Conservation (phyloP, 2,113 vertebrate genomes). For the Penelope pileata region DNA sequence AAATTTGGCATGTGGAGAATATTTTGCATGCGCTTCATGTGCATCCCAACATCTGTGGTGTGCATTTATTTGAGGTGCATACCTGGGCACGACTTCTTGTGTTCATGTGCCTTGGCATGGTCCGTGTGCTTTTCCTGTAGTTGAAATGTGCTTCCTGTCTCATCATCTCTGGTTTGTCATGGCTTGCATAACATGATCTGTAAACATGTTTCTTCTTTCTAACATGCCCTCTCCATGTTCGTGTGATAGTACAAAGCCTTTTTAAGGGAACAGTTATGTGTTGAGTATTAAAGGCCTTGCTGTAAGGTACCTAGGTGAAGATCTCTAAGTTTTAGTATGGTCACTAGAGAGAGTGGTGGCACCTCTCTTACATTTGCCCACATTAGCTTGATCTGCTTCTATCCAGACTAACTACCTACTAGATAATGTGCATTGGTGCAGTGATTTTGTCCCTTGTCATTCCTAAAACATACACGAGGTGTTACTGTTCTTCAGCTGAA, state of each 20-base stretch:
- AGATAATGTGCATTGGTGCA: rapidly evolving
- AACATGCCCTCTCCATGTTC: background rate
- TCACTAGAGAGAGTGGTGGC: background rate
- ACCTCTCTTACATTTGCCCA: rapidly evolving
- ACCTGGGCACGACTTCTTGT: background rate
- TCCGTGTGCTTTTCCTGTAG: background rate
- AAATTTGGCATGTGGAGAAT: background rate
- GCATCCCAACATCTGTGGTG: background rate
- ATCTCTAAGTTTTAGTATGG: background rate
- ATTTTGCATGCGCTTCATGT: background rate
- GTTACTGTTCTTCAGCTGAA: background rate
- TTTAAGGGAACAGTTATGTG: rapidly evolving
- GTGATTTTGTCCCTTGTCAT: background rate
- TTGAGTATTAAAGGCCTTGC: background rate
- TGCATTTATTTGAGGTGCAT: background rate
- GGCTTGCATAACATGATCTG: rapidly evolving
- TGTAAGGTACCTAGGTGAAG: background rate
- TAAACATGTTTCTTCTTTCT: background rate
- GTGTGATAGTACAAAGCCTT: background rate
- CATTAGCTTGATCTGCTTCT: rapidly evolving
- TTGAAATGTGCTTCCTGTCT: background rate
- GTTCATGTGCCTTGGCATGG: background rate
- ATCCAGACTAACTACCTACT: rapidly evolving
- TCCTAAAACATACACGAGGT: rapidly evolving
- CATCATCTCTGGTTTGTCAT: rapidly evolving